Conservation (phyloP, 2,797 vertebrate species). For the Ctenochaetus hawaiiensis region DNA sequence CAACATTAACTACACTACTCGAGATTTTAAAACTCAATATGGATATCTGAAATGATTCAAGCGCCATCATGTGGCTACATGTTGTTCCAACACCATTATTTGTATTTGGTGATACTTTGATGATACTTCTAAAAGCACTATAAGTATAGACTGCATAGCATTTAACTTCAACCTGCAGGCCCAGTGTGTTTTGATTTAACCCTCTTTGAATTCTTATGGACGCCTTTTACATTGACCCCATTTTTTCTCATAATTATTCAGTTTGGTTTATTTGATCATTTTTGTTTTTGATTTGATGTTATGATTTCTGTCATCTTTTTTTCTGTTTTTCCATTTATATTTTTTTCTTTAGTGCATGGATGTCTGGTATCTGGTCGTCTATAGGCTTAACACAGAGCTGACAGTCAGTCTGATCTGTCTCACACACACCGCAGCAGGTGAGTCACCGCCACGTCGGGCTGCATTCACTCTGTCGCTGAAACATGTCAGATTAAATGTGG, state of each 20-base stretch:
- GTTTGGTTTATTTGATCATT: slow-evolving; percentile 28
- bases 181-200: background rate
- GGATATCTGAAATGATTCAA: background rate
- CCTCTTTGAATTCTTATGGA: background rate
- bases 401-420: slow-evolving; percentile 47
- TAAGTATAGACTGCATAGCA: background rate
- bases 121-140: no score
- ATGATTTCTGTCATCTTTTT: slow-evolving; percentile 66
- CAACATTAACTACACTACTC: no score
- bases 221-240: background rate
- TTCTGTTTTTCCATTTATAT: slow-evolving; percentile 58
- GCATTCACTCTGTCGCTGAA: slow-evolving; percentile 13
- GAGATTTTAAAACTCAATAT: background rate
- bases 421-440: slow-evolving; percentile 61
- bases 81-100: slow-evolving; percentile 18
- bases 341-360: slow-evolving; percentile 82
- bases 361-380: slow-evolving; percentile 69
- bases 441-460: slow-evolving; percentile 45
- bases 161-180: background rate
- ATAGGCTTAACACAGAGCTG: slow-evolving; percentile 56
- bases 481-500: background rate
- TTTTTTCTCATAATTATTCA: background rate
- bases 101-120: background rate
- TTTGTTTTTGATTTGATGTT: slow-evolving; percentile 41
- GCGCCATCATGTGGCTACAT: slow-evolving; percentile 48